Percentiles rank a stretch among this genome's conserved stretches.
Conservation (phyloP, 1,140 invertebrate genomes). For the Apis mellifera region Amel_HAv3.1 CM009942.2:3995001-3995500, state of each 20-base stretch:
- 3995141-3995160: neutral
- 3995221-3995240: neutral
- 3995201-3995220: neutral
- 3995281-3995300: slow-evolving; percentile 41
- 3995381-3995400: slow-evolving; percentile 43
- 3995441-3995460: neutral
- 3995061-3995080: neutral
- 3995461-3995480: neutral
- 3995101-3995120: neutral
- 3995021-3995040: neutral
- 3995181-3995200: neutral
- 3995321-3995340: slow-evolving; percentile 38
- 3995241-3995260: slow-evolving; percentile 27
- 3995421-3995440: neutral
- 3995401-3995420: neutral
- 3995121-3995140: slow-evolving; percentile 14
- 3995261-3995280: slow-evolving; percentile 49
- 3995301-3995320: slow-evolving; percentile 40
- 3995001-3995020: neutral
- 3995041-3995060: slow-evolving; percentile 10
- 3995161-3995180: neutral
- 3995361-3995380: slow-evolving; percentile 52
- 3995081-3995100: slow-evolving; percentile 1
- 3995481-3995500: neutral
- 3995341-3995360: slow-evolving; percentile 50